Percentiles rank a stretch among this genome's conserved stretches.
Conservation (phyloP, 2,113 vertebrate species). For the Plestiodon gilberti region DNA sequence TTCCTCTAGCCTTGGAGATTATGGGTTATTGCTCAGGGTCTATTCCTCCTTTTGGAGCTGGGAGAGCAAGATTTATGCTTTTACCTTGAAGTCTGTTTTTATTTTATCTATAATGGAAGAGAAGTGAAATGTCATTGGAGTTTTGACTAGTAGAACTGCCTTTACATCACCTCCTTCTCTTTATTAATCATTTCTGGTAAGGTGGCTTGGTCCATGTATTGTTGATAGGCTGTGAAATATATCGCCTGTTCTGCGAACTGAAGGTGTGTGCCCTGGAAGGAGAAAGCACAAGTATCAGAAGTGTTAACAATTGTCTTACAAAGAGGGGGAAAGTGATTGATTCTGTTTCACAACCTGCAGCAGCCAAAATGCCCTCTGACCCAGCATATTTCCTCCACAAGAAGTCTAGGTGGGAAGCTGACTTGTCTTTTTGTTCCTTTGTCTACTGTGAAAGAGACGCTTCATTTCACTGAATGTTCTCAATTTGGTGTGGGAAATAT, state of each 20-base stretch:
- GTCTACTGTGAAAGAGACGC: not conserved
- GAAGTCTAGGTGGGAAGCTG: not conserved
- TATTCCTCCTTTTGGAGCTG: not conserved
- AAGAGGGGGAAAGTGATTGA: not conserved
- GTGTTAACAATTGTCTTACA: not conserved
- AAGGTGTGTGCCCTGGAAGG: not conserved
- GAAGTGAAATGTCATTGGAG: not conserved
- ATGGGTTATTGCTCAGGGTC: not conserved
- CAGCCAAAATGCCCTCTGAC: fast-evolving
- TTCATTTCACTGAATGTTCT: not conserved
- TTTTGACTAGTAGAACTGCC: slow-evolving; percentile 17
- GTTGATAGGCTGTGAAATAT: slow-evolving; percentile 33
- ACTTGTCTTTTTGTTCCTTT: not conserved
- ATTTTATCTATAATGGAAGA: not conserved
- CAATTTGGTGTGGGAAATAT: not conserved
- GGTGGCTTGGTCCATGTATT: not conserved
- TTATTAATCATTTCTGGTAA: slow-evolving; percentile 50
- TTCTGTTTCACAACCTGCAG: not conserved
- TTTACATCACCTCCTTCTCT: slow-evolving; percentile 20
- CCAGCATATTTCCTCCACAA: fast-evolving
- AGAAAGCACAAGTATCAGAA: slow-evolving; percentile 13
- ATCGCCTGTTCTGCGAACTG: slow-evolving; percentile 40
- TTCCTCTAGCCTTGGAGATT: not conserved
- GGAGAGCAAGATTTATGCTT: not conserved
- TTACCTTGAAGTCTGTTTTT: not conserved